These are phyloP conservation scores for Idaea straminata DNA, from an alignment of 2,888 invertebrate genomes.

Conservation along the genomic window DNA sequence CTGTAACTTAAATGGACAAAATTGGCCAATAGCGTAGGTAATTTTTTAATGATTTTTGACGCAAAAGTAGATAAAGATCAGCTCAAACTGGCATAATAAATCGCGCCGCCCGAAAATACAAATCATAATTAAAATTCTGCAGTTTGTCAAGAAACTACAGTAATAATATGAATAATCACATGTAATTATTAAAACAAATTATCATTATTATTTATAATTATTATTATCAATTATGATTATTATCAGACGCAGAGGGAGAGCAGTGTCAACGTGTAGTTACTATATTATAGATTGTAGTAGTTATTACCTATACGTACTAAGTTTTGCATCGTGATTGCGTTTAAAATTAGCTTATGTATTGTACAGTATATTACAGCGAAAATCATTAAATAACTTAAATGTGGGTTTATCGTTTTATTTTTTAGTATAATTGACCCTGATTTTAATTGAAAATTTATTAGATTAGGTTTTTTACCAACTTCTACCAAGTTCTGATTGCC, in stretches of 20 bases:
- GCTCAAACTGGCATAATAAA: conserved; percentile 1
- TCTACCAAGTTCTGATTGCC: no score
- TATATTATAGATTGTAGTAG: neutral
- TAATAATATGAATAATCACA: neutral
- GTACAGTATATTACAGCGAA: conserved; percentile 23
- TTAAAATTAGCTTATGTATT: conserved; percentile 29
- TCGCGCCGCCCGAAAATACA: neutral
- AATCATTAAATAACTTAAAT: conserved; percentile 28
- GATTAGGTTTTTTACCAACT: no score
- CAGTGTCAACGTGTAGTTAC: neutral
- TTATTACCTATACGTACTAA: neutral
- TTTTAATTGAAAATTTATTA: no score
- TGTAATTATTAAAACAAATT: neutral
- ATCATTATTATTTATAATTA: conserved; percentile 11
- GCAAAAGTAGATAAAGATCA: conserved; percentile 1
- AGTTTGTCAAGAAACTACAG: neutral
- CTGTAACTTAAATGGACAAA: conserved; percentile 5
- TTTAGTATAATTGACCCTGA: neutral
- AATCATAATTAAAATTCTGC: no score
- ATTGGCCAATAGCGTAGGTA: neutral
- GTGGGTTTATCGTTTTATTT: conserved; percentile 18
- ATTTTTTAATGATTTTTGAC: neutral
- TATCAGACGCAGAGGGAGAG: neutral
- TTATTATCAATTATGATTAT: conserved; percentile 4
- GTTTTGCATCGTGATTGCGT: conserved; percentile 20